Percentiles rank a stretch among this genome's conserved stretches.
phyloP scores from a whole-genome alignment of 2,888 invertebrate species.

The Chromoteleia sp. region DNA sequence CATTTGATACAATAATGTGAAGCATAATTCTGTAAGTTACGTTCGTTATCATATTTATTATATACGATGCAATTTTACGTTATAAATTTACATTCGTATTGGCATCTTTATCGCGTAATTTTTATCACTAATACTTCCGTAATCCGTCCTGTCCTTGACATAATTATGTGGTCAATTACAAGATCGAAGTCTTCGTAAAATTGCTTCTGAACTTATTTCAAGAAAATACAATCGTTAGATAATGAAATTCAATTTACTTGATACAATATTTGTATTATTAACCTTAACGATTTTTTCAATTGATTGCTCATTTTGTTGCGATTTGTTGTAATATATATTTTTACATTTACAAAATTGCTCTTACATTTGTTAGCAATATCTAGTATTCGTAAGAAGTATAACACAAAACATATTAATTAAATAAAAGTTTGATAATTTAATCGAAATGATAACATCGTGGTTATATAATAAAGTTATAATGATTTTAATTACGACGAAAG shows the following conservation, averaged over 20 bases:
- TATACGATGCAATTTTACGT: slow-evolving; percentile 50
- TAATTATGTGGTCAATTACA: slow-evolving; percentile 63
- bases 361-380: too few species aligned
- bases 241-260: slow-evolving; percentile 38
- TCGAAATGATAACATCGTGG: too few species aligned
- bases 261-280: slow-evolving; percentile 25
- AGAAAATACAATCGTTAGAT: slow-evolving; percentile 47
- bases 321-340: not conserved
- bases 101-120: slow-evolving; percentile 57
- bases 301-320: not conserved
- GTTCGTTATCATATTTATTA: slow-evolving; percentile 65
- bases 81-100: slow-evolving; percentile 47
- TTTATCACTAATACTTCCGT: slow-evolving; percentile 65
- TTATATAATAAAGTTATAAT: too few species aligned
- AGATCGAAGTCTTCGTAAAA: slow-evolving; percentile 51
- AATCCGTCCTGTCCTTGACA: slow-evolving; percentile 58
- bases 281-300: not conserved
- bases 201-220: slow-evolving; percentile 43
- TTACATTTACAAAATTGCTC: too few species aligned
- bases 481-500: too few species aligned
- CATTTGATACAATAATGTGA: slow-evolving; percentile 65
- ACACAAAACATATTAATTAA: too few species aligned
- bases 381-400: too few species aligned
- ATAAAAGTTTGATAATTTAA: too few species aligned
- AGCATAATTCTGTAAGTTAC: slow-evolving; percentile 55